phyloP scores from a whole-genome alignment of 1,140 invertebrate genomes.

The Carcinoscorpius rotundicauda region DNA sequence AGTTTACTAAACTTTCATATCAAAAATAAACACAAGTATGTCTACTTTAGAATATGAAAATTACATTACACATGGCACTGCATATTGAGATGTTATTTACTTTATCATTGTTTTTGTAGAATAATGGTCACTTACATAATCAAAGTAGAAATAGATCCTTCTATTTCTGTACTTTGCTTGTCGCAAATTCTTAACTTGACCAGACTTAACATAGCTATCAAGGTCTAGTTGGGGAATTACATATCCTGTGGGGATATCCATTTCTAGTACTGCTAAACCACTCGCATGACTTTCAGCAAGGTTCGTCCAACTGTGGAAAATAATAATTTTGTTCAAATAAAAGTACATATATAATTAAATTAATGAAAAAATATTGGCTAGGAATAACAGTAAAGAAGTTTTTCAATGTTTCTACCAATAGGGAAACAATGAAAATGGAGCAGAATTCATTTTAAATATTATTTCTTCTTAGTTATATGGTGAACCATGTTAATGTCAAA shows the following conservation, averaged over 20 bases:
- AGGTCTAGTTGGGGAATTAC: conserved; percentile 81
- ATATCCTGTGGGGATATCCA: conserved; percentile 88
- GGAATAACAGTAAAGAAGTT: no score
- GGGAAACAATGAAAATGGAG: no score
- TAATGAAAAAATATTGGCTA: not conserved
- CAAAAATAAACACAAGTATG: no score
- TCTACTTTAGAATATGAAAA: no score
- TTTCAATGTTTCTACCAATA: no score
- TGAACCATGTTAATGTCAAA: no score
- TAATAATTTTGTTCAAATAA: not conserved
- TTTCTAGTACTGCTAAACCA: conserved; percentile 85
- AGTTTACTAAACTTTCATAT: no score
- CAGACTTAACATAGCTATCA: conserved; percentile 62
- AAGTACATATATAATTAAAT: not conserved
- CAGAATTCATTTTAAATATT: no score
- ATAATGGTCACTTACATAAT: conserved; percentile 54
- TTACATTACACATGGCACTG: no score
- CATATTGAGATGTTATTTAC: no score
- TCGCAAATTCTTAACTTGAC: conserved; percentile 59
- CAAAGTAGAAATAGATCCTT: conserved; percentile 86
- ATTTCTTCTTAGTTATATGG: no score
- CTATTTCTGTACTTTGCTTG: conserved; percentile 65
- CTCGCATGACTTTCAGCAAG: conserved; percentile 60
- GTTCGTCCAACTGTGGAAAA: conserved; percentile 52
- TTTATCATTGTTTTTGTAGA: no score